These are phyloP conservation scores for Vanacampus margaritifer DNA, from an alignment of 2,113 vertebrate species.

Conservation along the genomic window DNA sequence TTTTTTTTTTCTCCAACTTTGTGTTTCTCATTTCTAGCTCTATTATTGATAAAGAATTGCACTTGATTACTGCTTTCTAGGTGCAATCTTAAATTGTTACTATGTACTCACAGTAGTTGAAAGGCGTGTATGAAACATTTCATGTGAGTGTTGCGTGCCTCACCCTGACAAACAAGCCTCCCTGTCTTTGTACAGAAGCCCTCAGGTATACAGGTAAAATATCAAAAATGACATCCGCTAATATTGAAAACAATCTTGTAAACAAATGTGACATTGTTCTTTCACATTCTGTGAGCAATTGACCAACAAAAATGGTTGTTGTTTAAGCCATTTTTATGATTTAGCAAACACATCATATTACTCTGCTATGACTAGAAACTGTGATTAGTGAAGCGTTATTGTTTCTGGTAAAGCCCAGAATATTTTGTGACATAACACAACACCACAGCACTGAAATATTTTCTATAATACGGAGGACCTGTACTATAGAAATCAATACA, in stretches of 20 bases:
- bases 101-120: slow-evolving; percentile 41
- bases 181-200: slow-evolving; percentile 42
- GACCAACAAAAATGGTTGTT: slow-evolving; percentile 4
- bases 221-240: slow-evolving; percentile 37
- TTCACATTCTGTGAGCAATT: slow-evolving; percentile 23
- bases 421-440: no score
- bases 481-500: no score
- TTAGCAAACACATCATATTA: no score
- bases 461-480: no score
- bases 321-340: no score
- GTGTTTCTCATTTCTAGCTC: slow-evolving; percentile 59
- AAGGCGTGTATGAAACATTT: slow-evolving; percentile 48
- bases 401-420: no score
- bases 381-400: no score
- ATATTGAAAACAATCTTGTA: slow-evolving; percentile 22
- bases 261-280: slow-evolving; percentile 27
- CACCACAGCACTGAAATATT: no score
- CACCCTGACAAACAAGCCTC: slow-evolving; percentile 51
- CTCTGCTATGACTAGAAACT: no score
- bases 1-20: slow-evolving; percentile 59
- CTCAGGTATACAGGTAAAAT: slow-evolving; percentile 44
- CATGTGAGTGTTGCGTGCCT: slow-evolving; percentile 47
- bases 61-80: slow-evolving; percentile 43
- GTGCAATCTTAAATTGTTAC: slow-evolving; percentile 45
- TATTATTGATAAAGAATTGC: slow-evolving; percentile 40